Evolutionary conservation across 1,140 invertebrate genomes (phyloP), one percentile per base, ranked within the genome.

Genomic region (Metaphire vulgaris): DNA sequence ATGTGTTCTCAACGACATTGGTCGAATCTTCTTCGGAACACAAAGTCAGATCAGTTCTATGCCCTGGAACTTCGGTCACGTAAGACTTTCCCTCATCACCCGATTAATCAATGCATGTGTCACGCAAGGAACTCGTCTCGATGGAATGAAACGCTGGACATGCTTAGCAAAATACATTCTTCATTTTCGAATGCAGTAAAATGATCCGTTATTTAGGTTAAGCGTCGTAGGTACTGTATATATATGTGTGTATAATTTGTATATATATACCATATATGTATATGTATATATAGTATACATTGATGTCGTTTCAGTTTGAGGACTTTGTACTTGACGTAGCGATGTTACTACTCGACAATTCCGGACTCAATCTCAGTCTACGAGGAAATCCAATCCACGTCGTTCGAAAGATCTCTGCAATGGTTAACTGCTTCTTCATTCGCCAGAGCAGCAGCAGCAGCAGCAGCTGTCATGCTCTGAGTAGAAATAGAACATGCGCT

Each of bases 61-160:
- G 0, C 90, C 93, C 1, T 97, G 95, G 95, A 93, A 93, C 79
- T 95, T 92, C 82, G 91, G 92, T 0, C 95, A 97, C 84, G 85
- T 86, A 79, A 72, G 30, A 69, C 0, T 12, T 16, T 6, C 28
- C 31, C 33, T 1, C 29, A 15, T 2, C n/a, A 71, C 28, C 26
- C n/a, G 16, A 31, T 30, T 68, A 70, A 33, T 66, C 33, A 31
- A 69, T 68, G 34, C 31, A 29, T 69, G 28, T n/a, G n/a, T n/a
- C n/a, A n/a, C n/a, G n/a, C n/a, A n/a, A n/a, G n/a, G n/a, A n/a
- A n/a, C n/a, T n/a, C n/a, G n/a, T n/a, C n/a, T n/a, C n/a, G n/a
- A n/a, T n/a, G n/a, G n/a, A n/a, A n/a, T n/a, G n/a, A n/a, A n/a
- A n/a, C n/a, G n/a, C n/a, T n/a, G n/a, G n/a, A n/a, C n/a, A n/a